These are phyloP conservation scores for Metaphire vulgaris DNA, from an alignment of 1,140 invertebrate species.

Conservation along the genomic window DNA sequence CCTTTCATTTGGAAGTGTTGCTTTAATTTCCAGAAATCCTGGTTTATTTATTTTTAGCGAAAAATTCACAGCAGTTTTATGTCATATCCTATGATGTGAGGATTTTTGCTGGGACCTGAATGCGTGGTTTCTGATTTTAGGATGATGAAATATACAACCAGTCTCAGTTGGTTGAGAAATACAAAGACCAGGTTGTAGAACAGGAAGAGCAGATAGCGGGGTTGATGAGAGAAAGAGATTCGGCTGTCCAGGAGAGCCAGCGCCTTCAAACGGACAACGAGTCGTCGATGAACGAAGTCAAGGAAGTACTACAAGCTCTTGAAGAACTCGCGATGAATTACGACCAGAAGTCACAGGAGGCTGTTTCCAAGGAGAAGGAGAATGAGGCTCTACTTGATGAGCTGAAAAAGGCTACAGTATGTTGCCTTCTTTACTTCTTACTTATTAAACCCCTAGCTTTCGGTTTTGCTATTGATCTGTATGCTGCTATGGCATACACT, in stretches of 20 bases:
- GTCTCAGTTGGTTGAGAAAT: slow-evolving; percentile 88
- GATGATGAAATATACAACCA: slow-evolving; percentile 99
- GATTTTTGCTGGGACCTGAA: too few species aligned
- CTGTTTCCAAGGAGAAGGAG: slow-evolving; percentile 89
- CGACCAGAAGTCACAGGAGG: slow-evolving; percentile 96
- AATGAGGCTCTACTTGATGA: slow-evolving; percentile 76
- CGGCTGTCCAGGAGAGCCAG: slow-evolving; percentile 67
- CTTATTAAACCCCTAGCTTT: too few species aligned
- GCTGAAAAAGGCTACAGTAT: slow-evolving; percentile 60
- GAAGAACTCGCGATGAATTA: slow-evolving; percentile 98
- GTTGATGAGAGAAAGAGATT: slow-evolving; percentile 76
- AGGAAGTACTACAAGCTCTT: slow-evolving; percentile 85
- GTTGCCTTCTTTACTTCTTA: too few species aligned
- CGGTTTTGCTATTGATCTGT: too few species aligned
- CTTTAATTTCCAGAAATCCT: too few species aligned
- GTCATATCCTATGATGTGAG: too few species aligned
- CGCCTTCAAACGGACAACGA: slow-evolving; percentile 73
- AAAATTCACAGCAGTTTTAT: too few species aligned
- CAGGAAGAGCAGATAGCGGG: slow-evolving; percentile 89
- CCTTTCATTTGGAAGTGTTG: too few species aligned
- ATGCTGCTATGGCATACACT: too few species aligned
- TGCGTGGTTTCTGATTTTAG: too few species aligned
- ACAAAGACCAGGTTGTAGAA: slow-evolving; percentile 96
- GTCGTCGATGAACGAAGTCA: slow-evolving; percentile 88
- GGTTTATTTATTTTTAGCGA: too few species aligned